phyloP scores from a whole-genome alignment of 2,797 vertebrate genomes.

The Amniataba percoides region DNA sequence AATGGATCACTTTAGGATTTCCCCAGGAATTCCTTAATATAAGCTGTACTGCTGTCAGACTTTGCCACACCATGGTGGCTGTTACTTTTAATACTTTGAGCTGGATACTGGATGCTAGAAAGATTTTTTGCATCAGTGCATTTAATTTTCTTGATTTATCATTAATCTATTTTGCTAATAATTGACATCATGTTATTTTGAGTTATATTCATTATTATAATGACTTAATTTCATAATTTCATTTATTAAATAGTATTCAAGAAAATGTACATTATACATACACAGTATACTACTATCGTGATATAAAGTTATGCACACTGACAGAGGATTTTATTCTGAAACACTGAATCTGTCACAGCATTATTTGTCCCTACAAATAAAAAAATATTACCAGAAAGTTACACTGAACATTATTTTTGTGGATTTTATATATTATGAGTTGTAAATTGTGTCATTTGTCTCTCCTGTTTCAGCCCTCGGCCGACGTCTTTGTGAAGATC shows the following conservation, averaged over 20 bases:
- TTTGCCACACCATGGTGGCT: neutral
- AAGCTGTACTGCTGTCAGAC: neutral
- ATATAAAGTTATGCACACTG: too few species aligned
- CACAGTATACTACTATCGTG: too few species aligned
- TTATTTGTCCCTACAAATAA: neutral
- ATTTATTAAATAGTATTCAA: too few species aligned
- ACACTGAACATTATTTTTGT: neutral
- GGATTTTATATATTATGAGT: neutral
- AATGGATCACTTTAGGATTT: neutral
- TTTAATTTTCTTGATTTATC: neutral
- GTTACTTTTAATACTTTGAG: neutral
- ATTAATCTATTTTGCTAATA: neutral
- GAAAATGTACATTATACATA: too few species aligned
- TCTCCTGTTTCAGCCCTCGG: constrained; percentile 78
- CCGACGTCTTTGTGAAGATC: constrained; percentile 80
- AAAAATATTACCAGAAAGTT: neutral
- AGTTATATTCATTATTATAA: too few species aligned
- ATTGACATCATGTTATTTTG: too few species aligned
- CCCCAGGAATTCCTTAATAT: neutral
- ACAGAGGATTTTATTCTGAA: too few species aligned
- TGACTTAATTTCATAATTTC: too few species aligned
- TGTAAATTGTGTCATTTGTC: constrained; percentile 1
- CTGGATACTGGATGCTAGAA: neutral
- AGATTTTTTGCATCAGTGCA: neutral
- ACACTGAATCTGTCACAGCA: neutral